Base-by-base conservation (phyloP, 2,888 invertebrate genomes). In the Cryptus viduatorius region DNA sequence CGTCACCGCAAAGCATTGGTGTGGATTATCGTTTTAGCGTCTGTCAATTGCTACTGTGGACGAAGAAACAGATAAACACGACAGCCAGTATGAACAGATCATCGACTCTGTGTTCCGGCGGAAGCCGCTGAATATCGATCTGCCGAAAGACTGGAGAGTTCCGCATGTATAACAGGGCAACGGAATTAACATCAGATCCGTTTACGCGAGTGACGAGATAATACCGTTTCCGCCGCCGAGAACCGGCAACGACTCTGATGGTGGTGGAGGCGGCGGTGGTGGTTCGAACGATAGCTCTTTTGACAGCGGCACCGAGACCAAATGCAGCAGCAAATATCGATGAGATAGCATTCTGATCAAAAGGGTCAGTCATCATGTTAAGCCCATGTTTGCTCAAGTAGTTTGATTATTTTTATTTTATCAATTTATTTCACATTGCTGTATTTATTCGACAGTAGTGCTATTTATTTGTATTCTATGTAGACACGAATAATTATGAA, bases 41-140 rank as follows among this genome's bases (percentile, higher is more conserved):
- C 79, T 98, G 98, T 0, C 96, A 97, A 65, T 94, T 98, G 53
- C 98, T 98, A 0, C 96, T 97, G 71, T 98, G 98, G 98, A 98
- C 98, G 0, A 98, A 98, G 94, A 97, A 97, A 93, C 96, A 97
- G 88, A 94, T 97, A 67, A 95, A 95, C 83, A 95, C 95, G 1
- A 93, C 94, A 4, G 95, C 94, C 46, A 94, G 94, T 0, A 89
- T 90, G 46, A 79, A 67, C 71, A 85, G 86, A 24, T 89, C 69
- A 59, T 87, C 75, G 84, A 65, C 88, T 1, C 89, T 94, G 10
- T 94, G 94, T 31, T 94, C 95, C 0, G 94, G 94, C 77, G 89
- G 88, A 1, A 87, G 92, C 89, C 92, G 0, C 87, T 94, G 65
- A 93, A 93, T 3, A 94, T 95, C 19, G 94, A 95, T 81, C 91